Base-by-base conservation (phyloP, 2,113 vertebrate genomes). In the Phoenicopterus ruber region DNA sequence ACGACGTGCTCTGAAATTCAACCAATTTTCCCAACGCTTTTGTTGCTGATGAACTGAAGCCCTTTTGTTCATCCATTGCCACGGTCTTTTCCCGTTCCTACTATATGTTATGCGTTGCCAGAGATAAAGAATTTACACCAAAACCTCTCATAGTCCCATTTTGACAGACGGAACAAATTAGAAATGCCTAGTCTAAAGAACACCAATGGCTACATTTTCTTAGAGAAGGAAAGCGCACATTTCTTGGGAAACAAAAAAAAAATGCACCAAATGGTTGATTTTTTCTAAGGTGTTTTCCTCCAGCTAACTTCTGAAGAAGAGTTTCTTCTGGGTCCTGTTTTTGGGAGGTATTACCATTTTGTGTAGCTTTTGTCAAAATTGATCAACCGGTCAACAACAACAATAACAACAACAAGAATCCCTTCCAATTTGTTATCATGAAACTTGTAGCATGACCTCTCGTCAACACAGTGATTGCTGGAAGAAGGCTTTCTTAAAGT, bases 1-100 rank as follows among this genome's bases (percentile, higher is more conserved):
- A 98, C 98, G 98, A 99, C 99, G 99, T 99, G 99, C 99, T 99
- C 98, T 98, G 99, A 99, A 99, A 99, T 98, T 99, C 98, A 99
- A 99, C 98, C 98, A 98, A 98, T 98, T 99, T 99, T 96, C 98
- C 98, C 98, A 98, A 97, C 93, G 99, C 99, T 99, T 99, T 99
- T 99, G 99, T 99, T 99, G 98, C 98, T 98, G 98, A 98, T 98
- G 98, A 99, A 99, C 99, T 99, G 98, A 99, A 98, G 98, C 97
- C 97, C 98, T 97, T 99, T 99, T 99, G 99, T 99, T 99, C 98
- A 97, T 97, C 98, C 97, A 98, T 98, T 98, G 99, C 98, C 98
- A 98, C 97, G 98, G 98, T 99, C 98, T 98, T 98, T 98, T 98
- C 98, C 97, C 95, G 97, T 97, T 97, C 97, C 98, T 98, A 97